Evolutionary conservation across 2,113 vertebrate genomes (phyloP).

Genomic region (Stigmatopora nigra): DNA sequence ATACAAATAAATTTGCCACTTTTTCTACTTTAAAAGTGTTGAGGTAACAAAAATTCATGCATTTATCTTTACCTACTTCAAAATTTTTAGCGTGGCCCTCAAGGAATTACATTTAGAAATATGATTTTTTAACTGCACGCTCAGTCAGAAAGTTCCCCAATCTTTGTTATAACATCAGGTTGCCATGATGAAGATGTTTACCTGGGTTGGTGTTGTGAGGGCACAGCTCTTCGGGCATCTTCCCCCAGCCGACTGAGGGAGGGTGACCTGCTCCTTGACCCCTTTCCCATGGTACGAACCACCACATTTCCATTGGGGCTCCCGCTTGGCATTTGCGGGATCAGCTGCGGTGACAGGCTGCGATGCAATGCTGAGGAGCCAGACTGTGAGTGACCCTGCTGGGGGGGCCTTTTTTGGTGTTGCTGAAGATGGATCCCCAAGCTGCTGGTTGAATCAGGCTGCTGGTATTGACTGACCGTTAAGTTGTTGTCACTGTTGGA

Average conservation of each 20-base stretch:
- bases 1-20: no score
- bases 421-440: slow-evolving; percentile 41
- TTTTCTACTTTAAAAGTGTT: no score
- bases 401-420: slow-evolving; percentile 48
- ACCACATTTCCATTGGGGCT: slow-evolving; percentile 82
- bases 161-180: background rate
- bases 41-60: no score
- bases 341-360: slow-evolving; percentile 90
- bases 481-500: slow-evolving; percentile 97
- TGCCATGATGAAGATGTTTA: slow-evolving; percentile 38
- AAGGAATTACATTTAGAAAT: no score
- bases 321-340: slow-evolving; percentile 80
- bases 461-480: slow-evolving; percentile 54
- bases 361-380: slow-evolving; percentile 75
- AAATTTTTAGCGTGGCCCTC: no score
- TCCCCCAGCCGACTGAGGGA: slow-evolving; percentile 88
- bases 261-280: slow-evolving; percentile 79
- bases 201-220: slow-evolving; percentile 78
- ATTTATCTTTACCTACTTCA: no score
- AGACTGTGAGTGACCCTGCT: slow-evolving; percentile 72
- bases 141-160: no score
- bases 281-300: slow-evolving; percentile 76
- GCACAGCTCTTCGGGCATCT: slow-evolving; percentile 70
- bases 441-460: slow-evolving; percentile 36
- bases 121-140: no score